Evolutionary conservation across 2,888 invertebrate species (phyloP), one percentile per base, ranked within the genome.

Genomic region (Drosophila borealis): DNA sequence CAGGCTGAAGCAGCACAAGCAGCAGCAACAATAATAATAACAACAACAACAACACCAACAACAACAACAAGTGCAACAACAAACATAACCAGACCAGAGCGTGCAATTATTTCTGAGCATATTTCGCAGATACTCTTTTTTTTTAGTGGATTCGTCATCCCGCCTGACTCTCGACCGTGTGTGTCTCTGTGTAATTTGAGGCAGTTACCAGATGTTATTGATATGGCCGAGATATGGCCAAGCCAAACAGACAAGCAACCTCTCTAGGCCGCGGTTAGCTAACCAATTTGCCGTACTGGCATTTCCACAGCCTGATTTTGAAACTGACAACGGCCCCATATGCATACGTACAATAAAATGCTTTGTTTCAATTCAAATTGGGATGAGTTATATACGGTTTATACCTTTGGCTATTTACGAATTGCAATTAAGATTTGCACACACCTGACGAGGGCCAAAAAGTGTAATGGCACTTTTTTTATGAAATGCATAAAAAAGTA

Each of bases 251-350:
- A n/a, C 17, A 46, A 57, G 55, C 34, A 36, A 46, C 36, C 25
- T 73, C 73, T 73, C 67, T 72, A 59, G 62, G 66, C 70, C 70
- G 54, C 45, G 54, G 54, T 77, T 77, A 63, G 61, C 60, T 37
- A 68, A 72, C 78, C 39, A 14, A 37, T 34, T 64, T 67, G 42
- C 59, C 60, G 44, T 57, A 72, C 54, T 66, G 51, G 33, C 45
- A 66, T 66, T 60, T 56, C 70, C 63, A 56, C 72, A 55, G 44
- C 29, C 53, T 10, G 41, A 63, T 63, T 66, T 75, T 46, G 60
- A 67, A 77, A 77, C 21, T 41, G 34, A 29, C 34, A 9, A 29
- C 59, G 37, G 11, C 8, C 21, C 34, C 39, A 42, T 51, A 34
- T 21, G 36, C 19, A 13, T 0, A 11, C 36, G 14, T 17, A 77